Conservation (phyloP, 2,797 vertebrate species). For the Dromococcyx pavoninus region DNA sequence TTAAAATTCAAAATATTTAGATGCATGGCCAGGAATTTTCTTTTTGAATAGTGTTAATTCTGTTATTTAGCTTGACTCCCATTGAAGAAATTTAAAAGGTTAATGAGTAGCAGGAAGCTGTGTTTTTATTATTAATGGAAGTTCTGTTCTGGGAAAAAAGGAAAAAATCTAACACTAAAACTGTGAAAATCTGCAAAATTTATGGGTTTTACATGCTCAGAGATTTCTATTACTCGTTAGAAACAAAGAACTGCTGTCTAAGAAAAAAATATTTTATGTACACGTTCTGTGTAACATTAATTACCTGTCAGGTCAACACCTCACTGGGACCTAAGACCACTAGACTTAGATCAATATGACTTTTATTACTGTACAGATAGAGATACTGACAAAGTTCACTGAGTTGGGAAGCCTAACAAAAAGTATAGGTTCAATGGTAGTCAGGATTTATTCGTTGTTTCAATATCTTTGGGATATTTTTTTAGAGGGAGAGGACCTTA, state of each 20-base stretch:
- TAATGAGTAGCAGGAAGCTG: neutral
- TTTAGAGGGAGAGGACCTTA: too few species aligned
- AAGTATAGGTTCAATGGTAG: neutral
- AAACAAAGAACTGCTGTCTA: neutral
- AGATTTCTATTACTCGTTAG: neutral
- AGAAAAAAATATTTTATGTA: neutral
- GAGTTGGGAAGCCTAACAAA: neutral
- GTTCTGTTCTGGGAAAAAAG: neutral
- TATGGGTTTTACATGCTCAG: neutral
- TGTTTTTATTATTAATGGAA: neutral
- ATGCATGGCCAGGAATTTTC: neutral
- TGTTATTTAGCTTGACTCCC: neutral
- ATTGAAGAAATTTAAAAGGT: neutral
- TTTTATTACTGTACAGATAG: neutral
- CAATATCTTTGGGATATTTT: neutral
- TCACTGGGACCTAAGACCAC: neutral
- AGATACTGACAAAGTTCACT: neutral
- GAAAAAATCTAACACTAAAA: neutral
- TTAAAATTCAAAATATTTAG: constrained; percentile 19
- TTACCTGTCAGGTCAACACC: neutral
- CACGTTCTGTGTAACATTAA: neutral
- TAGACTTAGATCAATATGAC: neutral
- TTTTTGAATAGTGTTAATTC: neutral
- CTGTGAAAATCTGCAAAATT: neutral
- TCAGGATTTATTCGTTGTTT: neutral